These are phyloP conservation scores for Platichthys flesus DNA, from an alignment of 2,113 vertebrate species.

Conservation along the genomic window DNA sequence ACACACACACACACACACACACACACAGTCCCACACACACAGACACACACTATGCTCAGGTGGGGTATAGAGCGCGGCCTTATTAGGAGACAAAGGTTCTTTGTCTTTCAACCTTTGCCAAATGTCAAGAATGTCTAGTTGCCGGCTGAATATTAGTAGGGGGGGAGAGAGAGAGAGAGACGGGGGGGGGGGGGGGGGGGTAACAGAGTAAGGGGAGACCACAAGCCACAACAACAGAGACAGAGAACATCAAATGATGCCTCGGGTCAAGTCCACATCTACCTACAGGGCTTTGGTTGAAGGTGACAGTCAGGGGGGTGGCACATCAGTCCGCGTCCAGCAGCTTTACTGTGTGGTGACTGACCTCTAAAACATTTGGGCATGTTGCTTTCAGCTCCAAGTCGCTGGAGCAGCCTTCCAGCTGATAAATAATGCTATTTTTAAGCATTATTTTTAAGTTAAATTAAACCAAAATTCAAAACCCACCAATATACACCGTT, in stretches of 20 bases:
- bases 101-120: conserved; percentile 87
- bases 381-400: too few relatives aligned
- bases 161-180: not conserved
- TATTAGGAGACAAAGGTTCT: conserved; percentile 85
- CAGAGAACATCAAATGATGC: conserved; percentile 40
- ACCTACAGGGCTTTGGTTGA: conserved; percentile 39
- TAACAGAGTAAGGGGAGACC: conserved; percentile 21
- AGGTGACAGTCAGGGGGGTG: conserved; percentile 35
- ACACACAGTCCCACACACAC: not conserved
- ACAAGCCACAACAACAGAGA: conserved; percentile 40
- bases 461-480: too few relatives aligned
- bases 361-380: too few relatives aligned
- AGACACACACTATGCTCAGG: conserved; percentile 71
- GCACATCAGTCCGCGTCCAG: not conserved
- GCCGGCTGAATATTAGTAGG: conserved; percentile 45
- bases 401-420: too few relatives aligned
- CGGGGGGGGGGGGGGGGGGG: not conserved
- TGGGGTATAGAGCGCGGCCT: conserved; percentile 71
- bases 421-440: too few relatives aligned
- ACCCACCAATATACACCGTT: too few relatives aligned
- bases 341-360: too few relatives aligned
- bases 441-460: too few relatives aligned
- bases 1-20: too few relatives aligned
- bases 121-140: conserved; percentile 85
- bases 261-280: conserved; percentile 60